Evolutionary conservation across 2,113 vertebrate species (phyloP).

Genomic region (Cochlearius cochlearius): DNA sequence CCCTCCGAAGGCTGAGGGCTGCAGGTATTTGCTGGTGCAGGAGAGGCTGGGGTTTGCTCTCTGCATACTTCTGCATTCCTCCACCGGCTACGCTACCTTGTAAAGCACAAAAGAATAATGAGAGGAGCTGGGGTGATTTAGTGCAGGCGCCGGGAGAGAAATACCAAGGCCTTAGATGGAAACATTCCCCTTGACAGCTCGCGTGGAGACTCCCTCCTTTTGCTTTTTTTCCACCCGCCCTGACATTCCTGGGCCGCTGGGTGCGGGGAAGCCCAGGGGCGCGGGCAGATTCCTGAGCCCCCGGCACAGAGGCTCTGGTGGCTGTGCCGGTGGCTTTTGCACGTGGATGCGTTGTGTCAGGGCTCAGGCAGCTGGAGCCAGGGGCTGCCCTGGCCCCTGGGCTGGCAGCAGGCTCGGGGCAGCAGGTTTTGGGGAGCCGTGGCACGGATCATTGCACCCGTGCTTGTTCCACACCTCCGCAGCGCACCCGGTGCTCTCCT

Average conservation of each 20-base stretch:
- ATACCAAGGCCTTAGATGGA: constrained; percentile 84
- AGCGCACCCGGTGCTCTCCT: background rate
- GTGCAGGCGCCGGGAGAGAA: constrained; percentile 62
- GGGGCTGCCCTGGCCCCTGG: background rate
- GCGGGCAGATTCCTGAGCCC: background rate
- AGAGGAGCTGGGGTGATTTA: constrained; percentile 69
- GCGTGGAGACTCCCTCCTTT: constrained; percentile 42
- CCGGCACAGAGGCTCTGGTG: accelerated
- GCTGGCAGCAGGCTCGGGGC: background rate
- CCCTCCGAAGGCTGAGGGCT: background rate
- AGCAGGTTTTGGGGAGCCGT: background rate
- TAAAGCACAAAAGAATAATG: constrained; percentile 63
- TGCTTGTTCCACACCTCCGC: accelerated
- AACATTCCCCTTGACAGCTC: constrained; percentile 71
- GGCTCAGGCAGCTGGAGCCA: accelerated
- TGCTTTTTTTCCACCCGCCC: background rate
- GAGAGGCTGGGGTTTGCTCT: background rate
- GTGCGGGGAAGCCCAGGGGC: background rate
- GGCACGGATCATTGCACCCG: accelerated
- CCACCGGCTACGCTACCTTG: constrained; percentile 56
- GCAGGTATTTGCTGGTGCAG: background rate
- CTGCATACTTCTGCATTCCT: background rate
- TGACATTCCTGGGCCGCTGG: background rate
- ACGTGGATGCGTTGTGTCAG: accelerated
- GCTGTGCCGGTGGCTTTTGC: background rate